Evolutionary conservation across 2,888 invertebrate genomes (phyloP).

Genomic region (Mesorhabditis belari): DNA sequence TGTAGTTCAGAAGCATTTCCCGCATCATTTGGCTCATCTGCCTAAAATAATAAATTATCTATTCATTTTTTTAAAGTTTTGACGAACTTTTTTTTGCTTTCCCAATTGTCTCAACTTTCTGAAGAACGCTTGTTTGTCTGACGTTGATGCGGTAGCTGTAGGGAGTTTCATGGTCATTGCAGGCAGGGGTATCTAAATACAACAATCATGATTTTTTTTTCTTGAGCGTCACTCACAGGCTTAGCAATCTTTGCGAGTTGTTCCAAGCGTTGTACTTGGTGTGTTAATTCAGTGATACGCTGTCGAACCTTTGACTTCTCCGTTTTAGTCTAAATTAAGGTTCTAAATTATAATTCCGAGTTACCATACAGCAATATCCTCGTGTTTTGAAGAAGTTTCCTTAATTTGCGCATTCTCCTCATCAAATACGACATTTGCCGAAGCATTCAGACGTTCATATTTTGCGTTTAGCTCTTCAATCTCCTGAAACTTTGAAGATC

Average conservation of each 20-base stretch:
- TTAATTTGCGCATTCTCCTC: no score
- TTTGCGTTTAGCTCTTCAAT: no score
- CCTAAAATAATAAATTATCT: no score
- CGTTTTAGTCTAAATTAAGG: conserved; percentile 29
- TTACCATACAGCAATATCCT: no score
- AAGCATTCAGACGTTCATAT: no score
- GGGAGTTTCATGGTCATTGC: neutral
- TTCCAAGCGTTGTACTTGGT: conserved; percentile 30
- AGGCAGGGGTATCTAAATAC: neutral
- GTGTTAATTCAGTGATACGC: no score
- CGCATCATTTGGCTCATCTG: neutral
- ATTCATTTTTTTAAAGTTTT: no score
- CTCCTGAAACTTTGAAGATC: no score
- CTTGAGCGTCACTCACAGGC: conserved; percentile 13
- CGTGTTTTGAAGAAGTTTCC: no score
- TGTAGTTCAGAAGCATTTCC: neutral
- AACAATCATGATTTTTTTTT: neutral
- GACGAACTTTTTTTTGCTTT: conserved; percentile 5
- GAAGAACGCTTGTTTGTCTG: conserved; percentile 23
- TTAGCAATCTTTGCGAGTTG: conserved; percentile 38
- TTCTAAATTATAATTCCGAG: no score
- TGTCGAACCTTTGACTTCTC: conserved; percentile 35
- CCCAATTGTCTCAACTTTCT: conserved; percentile 26
- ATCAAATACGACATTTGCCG: no score
- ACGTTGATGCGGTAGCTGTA: neutral